Conservation (phyloP, 1,140 invertebrate species). For the Caerostris darwini region DNA sequence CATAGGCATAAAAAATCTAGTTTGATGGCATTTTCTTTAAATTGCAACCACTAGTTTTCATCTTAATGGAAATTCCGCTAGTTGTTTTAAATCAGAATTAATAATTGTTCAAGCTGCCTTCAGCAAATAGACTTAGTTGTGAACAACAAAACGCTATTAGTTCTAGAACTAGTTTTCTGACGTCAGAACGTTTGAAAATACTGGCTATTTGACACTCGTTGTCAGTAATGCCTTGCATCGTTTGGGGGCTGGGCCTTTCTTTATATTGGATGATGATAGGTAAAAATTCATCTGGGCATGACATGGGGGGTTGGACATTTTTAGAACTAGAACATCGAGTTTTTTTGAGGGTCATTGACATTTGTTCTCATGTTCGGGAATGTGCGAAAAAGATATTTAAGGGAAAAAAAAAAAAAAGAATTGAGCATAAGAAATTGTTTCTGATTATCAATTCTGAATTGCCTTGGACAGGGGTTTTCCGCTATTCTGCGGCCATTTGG, state of each 20-base stretch:
- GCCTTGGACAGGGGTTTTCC: conserved; percentile 26
- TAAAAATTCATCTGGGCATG: neutral
- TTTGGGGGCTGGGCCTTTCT: neutral
- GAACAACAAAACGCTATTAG: too few relatives aligned
- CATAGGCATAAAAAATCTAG: too few relatives aligned
- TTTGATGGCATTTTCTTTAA: too few relatives aligned
- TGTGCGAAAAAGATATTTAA: neutral
- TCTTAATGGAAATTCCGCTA: too few relatives aligned
- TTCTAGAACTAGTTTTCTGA: neutral
- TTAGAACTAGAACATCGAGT: neutral
- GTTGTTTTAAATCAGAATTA: too few relatives aligned
- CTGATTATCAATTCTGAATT: neutral
- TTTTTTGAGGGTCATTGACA: neutral
- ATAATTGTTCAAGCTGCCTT: too few relatives aligned
- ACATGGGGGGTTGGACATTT: neutral
- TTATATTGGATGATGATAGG: neutral
- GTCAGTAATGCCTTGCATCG: neutral
- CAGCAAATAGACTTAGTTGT: too few relatives aligned
- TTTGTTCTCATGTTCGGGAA: neutral
- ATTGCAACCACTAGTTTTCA: too few relatives aligned
- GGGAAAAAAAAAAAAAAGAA: neutral
- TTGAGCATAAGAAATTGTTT: neutral
- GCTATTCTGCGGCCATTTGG: conserved; percentile 6
- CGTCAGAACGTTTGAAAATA: neutral
- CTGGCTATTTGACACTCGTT: neutral